Evolutionary conservation across 2,888 invertebrate genomes (phyloP).

Genomic region (Chironomus riparius): DNA sequence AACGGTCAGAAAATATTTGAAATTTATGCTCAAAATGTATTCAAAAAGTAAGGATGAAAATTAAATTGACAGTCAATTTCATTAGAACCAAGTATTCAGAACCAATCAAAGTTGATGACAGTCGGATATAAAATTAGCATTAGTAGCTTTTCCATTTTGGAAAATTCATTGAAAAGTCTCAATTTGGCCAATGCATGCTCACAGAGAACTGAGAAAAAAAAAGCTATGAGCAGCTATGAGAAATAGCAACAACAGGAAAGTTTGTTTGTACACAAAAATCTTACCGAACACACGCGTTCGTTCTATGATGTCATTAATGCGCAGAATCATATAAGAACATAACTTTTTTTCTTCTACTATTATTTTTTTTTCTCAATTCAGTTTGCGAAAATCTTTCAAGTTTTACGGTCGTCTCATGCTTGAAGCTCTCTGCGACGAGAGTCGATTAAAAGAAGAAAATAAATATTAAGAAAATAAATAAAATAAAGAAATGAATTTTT

Average conservation of each 20-base stretch:
- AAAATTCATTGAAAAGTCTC: no score
- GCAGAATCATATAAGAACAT: background rate
- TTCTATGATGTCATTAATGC: background rate
- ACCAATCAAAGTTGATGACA: no score
- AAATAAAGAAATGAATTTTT: background rate
- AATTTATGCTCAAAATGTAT: no score
- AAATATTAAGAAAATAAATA: background rate
- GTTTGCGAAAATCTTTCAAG: constrained; percentile 24
- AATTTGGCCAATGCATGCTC: no score
- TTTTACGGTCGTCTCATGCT: constrained; percentile 9
- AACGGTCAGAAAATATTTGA: no score
- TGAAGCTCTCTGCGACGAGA: background rate
- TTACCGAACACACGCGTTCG: background rate
- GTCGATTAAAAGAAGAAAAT: background rate
- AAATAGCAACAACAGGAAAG: background rate
- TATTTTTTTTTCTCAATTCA: background rate
- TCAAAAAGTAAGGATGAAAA: no score
- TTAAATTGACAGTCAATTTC: no score
- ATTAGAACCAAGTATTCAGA: no score
- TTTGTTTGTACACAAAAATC: background rate
- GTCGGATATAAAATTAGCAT: no score
- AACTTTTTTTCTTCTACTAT: background rate
- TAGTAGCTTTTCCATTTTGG: no score
- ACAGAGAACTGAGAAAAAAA: no score
- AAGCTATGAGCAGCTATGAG: no score